Evolutionary conservation across 2,888 invertebrate genomes (phyloP).

Genomic region (Tortricodes alternella): DNA sequence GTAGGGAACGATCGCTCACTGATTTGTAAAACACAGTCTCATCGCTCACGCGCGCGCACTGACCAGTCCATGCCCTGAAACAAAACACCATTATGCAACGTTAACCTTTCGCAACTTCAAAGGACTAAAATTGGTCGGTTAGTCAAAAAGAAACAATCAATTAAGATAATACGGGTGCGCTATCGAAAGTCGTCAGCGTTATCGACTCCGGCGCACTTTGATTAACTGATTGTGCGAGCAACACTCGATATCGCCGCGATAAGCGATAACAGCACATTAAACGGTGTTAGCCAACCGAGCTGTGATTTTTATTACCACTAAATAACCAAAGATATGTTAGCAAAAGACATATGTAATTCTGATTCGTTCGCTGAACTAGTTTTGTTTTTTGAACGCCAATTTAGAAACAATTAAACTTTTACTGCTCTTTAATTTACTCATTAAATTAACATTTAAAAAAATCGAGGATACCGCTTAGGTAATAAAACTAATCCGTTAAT

Average conservation of each 20-base stretch:
- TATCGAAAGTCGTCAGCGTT: constrained; percentile 71
- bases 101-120: constrained; percentile 52
- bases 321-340: constrained; percentile 35
- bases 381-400: constrained; percentile 11
- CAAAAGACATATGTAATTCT: constrained; percentile 20
- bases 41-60: constrained; percentile 39
- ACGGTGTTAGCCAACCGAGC: constrained; percentile 70
- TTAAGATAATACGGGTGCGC: constrained; percentile 74
- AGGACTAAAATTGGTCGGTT: constrained; percentile 55
- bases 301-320: constrained; percentile 78
- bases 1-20: constrained; percentile 45
- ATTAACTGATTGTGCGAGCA: constrained; percentile 73
- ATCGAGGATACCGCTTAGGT: no score
- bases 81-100: background rate
- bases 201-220: constrained; percentile 79
- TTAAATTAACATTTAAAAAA: background rate
- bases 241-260: constrained; percentile 75
- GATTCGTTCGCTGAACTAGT: constrained; percentile 14
- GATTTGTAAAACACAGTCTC: constrained; percentile 48
- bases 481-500: no score
- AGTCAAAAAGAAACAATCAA: constrained; percentile 76
- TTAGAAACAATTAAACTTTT: constrained; percentile 14
- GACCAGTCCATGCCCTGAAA: no score
- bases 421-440: background rate
- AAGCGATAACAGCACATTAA: constrained; percentile 73